Conservation (phyloP, 2,888 invertebrate species). For the Amphipyra berbera region DNA sequence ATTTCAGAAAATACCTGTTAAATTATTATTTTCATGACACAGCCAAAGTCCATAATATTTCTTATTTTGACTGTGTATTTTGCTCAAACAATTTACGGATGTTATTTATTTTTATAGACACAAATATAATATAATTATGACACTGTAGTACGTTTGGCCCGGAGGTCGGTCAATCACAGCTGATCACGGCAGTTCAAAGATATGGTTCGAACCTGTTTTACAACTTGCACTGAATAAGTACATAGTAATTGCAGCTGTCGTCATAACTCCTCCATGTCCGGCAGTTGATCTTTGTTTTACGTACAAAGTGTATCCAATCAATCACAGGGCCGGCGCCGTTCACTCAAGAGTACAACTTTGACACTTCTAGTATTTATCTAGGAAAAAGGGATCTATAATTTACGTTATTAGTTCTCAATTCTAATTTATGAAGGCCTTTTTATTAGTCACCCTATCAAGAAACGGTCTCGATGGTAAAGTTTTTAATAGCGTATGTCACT, state of each 20-base stretch:
- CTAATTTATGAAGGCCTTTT: no score
- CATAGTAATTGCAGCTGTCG: constrained; percentile 17
- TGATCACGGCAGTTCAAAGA: constrained; percentile 30
- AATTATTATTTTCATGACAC: no score
- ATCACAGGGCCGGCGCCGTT: background rate
- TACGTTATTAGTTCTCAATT: no score
- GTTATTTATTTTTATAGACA: constrained; percentile 1
- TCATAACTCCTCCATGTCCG: constrained; percentile 25
- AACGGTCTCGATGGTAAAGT: background rate
- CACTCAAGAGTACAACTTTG: background rate
- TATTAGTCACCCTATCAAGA: constrained; percentile 3
- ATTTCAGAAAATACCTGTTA: no score
- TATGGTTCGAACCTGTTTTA: constrained; percentile 28
- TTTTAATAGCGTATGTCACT: background rate
- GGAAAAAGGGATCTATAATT: background rate
- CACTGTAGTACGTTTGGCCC: background rate
- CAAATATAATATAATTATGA: background rate
- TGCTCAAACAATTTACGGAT: background rate
- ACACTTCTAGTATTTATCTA: background rate
- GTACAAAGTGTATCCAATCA: constrained; percentile 6
- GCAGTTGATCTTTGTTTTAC: constrained; percentile 32
- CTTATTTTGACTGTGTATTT: background rate
- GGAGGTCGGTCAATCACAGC: constrained; percentile 42
- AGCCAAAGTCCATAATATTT: no score
- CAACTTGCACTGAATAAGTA: constrained; percentile 37